Conservation (phyloP, 2,888 invertebrate species). For the Prosopocoilus inquinatus region DNA sequence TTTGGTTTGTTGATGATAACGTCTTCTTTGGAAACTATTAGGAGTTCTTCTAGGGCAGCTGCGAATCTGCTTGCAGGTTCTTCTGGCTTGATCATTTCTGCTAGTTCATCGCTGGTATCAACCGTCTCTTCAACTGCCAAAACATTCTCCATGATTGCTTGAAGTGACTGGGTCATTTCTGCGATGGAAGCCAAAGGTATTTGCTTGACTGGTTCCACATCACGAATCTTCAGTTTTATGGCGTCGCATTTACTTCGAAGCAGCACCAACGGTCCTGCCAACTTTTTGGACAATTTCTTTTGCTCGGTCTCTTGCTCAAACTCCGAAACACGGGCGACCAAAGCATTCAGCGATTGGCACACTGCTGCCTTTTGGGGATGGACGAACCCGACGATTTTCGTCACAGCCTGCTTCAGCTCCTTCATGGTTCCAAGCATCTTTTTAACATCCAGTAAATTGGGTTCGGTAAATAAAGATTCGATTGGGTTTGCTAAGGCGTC, state of each 20-base stretch:
- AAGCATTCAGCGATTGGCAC: slow-evolving; percentile 4
- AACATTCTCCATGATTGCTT: neutral
- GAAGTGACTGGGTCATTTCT: neutral
- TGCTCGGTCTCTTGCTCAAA: slow-evolving; percentile 2
- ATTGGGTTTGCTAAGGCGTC: neutral
- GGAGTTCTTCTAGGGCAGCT: too few relatives aligned
- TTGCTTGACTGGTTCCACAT: neutral
- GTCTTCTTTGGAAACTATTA: too few relatives aligned
- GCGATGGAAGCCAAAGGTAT: neutral
- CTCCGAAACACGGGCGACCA: slow-evolving; percentile 2
- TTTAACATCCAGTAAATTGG: neutral
- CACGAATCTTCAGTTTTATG: neutral
- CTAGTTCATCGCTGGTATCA: neutral
- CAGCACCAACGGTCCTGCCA: neutral
- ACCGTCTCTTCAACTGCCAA: neutral
- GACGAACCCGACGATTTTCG: neutral
- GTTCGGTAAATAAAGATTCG: neutral
- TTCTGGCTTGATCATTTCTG: neutral
- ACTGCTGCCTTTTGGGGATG: neutral
- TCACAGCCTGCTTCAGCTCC: neutral
- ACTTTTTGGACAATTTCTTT: neutral
- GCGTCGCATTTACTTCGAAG: neutral
- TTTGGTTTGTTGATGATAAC: too few relatives aligned
- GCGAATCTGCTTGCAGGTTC: too few relatives aligned
- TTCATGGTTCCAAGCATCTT: neutral